phyloP scores from a whole-genome alignment of 2,797 vertebrate genomes.

The Galago senegalensis region DNA sequence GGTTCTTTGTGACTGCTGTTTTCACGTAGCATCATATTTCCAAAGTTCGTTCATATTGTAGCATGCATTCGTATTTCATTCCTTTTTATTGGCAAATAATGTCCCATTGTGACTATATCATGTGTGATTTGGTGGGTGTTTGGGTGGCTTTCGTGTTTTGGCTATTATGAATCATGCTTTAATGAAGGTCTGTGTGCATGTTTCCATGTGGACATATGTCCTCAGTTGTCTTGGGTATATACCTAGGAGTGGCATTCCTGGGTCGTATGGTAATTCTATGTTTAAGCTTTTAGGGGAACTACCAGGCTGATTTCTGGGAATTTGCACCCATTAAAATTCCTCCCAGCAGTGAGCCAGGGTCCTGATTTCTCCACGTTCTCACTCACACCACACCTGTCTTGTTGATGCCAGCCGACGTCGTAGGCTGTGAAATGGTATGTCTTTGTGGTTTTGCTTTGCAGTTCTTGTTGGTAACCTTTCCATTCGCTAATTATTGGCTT shows the following conservation, averaged over 20 bases:
- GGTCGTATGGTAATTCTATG: background rate
- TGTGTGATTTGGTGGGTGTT: background rate
- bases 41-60: background rate
- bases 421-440: background rate
- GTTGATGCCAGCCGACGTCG: background rate
- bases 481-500: background rate
- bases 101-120: background rate
- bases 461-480: background rate
- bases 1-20: background rate
- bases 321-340: background rate
- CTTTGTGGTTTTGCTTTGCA: background rate
- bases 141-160: background rate
- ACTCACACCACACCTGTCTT: background rate
- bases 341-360: background rate
- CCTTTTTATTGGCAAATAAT: background rate
- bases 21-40: background rate
- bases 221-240: background rate
- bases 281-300: background rate
- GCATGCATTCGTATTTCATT: background rate
- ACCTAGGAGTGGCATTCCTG: background rate
- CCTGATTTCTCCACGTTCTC: background rate
- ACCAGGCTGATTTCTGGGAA: background rate
- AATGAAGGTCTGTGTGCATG: background rate
- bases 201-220: background rate
- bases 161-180: background rate